Conservation (phyloP, 2,113 vertebrate genomes). For the Nycticryphes semicollaris region DNA sequence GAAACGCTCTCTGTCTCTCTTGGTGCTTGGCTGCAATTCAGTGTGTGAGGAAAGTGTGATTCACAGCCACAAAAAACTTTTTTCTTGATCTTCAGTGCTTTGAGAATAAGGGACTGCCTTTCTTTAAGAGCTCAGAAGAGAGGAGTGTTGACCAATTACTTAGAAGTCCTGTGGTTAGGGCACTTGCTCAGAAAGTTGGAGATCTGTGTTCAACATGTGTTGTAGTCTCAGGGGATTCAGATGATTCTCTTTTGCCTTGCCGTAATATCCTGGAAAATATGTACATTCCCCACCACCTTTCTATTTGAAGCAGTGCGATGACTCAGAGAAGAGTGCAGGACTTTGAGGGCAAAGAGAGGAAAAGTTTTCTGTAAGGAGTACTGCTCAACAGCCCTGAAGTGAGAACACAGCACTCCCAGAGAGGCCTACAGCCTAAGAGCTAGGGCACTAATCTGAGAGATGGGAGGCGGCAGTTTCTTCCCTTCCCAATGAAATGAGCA, state of each 20-base stretch:
- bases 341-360: neutral
- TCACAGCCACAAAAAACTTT: conserved; percentile 7
- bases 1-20: neutral
- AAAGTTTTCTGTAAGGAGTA: neutral
- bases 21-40: neutral
- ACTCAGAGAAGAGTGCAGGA: neutral
- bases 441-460: neutral
- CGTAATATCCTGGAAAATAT: neutral
- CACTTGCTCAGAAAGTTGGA: neutral
- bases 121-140: neutral
- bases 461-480: neutral
- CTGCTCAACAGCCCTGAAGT: neutral
- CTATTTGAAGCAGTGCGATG: neutral
- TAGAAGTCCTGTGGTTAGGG: neutral
- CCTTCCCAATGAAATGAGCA: neutral
- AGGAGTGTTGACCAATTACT: neutral
- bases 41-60: conserved; percentile 14
- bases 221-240: neutral
- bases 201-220: neutral
- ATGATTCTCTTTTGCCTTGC: neutral
- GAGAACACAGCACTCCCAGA: neutral
- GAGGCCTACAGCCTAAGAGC: neutral
- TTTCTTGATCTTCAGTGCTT: neutral
- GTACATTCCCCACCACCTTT: neutral
- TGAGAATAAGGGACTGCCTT: neutral